Evolutionary conservation across 2,113 vertebrate genomes (phyloP).

Genomic region (Oncorhynchus keta): DNA sequence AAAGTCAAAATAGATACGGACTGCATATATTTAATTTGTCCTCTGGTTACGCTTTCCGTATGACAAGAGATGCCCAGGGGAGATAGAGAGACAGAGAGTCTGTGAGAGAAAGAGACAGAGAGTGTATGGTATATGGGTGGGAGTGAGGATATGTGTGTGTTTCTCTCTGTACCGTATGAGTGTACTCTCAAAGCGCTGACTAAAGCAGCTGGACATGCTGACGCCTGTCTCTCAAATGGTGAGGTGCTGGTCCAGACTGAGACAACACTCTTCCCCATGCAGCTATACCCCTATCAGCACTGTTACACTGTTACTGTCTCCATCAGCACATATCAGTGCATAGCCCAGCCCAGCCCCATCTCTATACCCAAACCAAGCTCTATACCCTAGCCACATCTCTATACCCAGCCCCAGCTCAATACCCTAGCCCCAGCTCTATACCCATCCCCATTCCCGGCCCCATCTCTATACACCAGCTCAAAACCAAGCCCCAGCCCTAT

Average conservation of each 20-base stretch:
- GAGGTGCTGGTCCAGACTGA: conserved; percentile 46
- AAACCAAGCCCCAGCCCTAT: too few species aligned
- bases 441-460: too few species aligned
- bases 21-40: conserved; percentile 28
- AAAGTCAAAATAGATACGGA: conserved; percentile 29
- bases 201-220: conserved; percentile 59
- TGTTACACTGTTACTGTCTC: conserved; percentile 27
- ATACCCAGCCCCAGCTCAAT: too few species aligned
- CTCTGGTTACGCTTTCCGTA: conserved; percentile 42
- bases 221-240: conserved; percentile 61
- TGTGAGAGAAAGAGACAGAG: background rate
- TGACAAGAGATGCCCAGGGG: conserved; percentile 24
- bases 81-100: background rate
- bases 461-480: too few species aligned
- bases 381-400: too few species aligned
- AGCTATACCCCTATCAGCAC: conserved; percentile 58
- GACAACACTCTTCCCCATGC: conserved; percentile 7
- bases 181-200: conserved; percentile 58
- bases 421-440: too few species aligned
- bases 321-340: conserved; percentile 31
- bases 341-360: too few species aligned
- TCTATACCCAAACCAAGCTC: too few species aligned
- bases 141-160: background rate
- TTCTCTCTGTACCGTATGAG: conserved; percentile 13
- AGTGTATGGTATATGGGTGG: background rate